Evolutionary conservation across 2,797 vertebrate genomes (phyloP).

Genomic region (Sebastes matsubarae): DNA sequence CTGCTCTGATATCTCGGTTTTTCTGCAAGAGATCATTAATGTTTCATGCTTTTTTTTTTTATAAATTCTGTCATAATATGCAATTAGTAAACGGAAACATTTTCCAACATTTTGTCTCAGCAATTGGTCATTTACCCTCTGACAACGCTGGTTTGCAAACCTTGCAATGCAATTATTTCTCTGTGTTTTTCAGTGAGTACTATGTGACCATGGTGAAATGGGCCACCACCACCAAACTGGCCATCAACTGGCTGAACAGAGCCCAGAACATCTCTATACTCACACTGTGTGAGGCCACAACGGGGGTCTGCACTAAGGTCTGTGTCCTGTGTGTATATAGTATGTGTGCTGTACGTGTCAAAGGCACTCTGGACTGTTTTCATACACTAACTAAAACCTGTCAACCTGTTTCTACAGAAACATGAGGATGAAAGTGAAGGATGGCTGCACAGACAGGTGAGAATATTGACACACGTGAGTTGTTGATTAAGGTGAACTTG

Average conservation of each 20-base stretch:
- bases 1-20: constrained; percentile 13
- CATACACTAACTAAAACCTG: background rate
- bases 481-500: background rate
- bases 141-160: background rate
- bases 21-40: constrained; percentile 11
- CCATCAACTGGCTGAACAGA: constrained; percentile 97
- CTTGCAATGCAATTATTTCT: background rate
- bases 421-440: constrained; percentile 95
- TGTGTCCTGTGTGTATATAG: background rate
- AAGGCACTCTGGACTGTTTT: background rate
- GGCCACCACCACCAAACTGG: constrained; percentile 96
- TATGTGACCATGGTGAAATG: constrained; percentile 99
- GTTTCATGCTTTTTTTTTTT: constrained; percentile 6
- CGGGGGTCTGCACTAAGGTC: constrained; percentile 96
- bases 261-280: constrained; percentile 97
- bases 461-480: background rate
- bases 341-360: background rate
- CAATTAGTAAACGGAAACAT: constrained; percentile 14
- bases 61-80: constrained; percentile 1
- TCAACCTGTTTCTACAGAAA: constrained; percentile 85
- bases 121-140: background rate
- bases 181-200: constrained; percentile 84
- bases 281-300: constrained; percentile 95
- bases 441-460: constrained; percentile 96
- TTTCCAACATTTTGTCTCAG: background rate